A percentile compares a stretch with the other conserved stretches of the same genome.
phyloP scores from a whole-genome alignment of 1,140 invertebrate genomes.

The Linepithema humile region DNA sequence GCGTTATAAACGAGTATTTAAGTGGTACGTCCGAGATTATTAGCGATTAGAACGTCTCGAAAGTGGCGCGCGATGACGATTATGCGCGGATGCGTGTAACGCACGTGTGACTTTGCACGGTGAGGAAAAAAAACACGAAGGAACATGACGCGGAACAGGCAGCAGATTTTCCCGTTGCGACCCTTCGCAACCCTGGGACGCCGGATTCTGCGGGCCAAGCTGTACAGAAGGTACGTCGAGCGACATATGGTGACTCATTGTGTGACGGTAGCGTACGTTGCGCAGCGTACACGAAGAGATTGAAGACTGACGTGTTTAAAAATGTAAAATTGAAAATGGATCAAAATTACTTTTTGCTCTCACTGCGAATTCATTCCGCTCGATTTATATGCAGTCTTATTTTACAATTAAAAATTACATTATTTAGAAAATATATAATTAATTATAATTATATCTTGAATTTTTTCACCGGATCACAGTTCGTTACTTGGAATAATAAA shows the following conservation, averaged over 20 bases:
- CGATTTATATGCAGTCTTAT: background rate
- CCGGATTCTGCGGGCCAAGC: slow-evolving; percentile 85
- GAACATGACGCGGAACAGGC: slow-evolving; percentile 86
- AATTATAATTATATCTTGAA: background rate
- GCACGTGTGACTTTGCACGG: background rate
- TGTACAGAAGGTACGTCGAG: slow-evolving; percentile 85
- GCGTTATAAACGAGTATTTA: slow-evolving; percentile 39
- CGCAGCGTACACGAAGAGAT: background rate
- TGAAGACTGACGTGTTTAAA: background rate
- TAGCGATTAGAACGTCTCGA: background rate
- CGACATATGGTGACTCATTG: background rate
- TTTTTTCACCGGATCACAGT: no score
- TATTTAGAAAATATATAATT: background rate
- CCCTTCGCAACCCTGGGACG: slow-evolving; percentile 85
- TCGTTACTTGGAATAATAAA: no score
- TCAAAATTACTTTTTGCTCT: background rate
- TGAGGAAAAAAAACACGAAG: background rate
- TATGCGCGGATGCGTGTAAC: background rate
- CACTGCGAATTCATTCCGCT: background rate
- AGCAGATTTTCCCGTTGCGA: slow-evolving; percentile 84
- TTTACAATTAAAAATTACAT: background rate
- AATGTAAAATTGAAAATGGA: background rate
- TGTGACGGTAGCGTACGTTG: background rate
- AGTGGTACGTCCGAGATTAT: slow-evolving; percentile 29
- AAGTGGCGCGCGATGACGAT: background rate